Conservation (phyloP, 2,888 invertebrate species). For the Amphipoea lucens region DNA sequence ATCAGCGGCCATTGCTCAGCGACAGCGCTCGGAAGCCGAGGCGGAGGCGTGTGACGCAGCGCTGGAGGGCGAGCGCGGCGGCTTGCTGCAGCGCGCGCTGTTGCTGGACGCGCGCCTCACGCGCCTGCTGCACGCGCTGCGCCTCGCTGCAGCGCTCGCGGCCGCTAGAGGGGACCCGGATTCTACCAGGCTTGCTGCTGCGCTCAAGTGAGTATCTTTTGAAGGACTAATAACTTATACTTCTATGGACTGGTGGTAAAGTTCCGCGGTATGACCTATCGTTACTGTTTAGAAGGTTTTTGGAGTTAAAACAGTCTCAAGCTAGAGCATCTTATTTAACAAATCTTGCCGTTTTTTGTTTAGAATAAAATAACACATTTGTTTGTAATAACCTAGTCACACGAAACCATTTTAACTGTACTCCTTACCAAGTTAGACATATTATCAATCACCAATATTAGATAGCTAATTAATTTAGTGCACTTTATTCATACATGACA, state of each 20-base stretch:
- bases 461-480: background rate
- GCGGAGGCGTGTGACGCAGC: conserved; percentile 82
- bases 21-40: conserved; percentile 92
- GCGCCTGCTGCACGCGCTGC: conserved; percentile 87
- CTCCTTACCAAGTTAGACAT: background rate
- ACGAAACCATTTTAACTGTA: background rate
- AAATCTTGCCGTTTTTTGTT: background rate
- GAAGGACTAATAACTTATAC: background rate
- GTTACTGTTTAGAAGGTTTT: background rate
- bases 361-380: background rate
- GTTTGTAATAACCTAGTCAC: background rate
- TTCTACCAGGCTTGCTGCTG: conserved; percentile 80
- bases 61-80: conserved; percentile 85
- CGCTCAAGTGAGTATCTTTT: conserved; percentile 81
- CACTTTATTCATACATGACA: background rate
- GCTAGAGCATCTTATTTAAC: background rate
- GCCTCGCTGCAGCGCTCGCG: conserved; percentile 92
- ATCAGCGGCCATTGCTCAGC: conserved; percentile 93
- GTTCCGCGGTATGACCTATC: background rate
- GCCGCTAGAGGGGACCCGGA: conserved; percentile 91
- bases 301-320: background rate
- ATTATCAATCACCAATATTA: background rate
- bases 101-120: conserved; percentile 92
- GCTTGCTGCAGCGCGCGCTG: conserved; percentile 90
- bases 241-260: background rate